These are phyloP conservation scores for Lethocerus indicus DNA, from an alignment of 1,140 invertebrate species.

Conservation along the genomic window DNA sequence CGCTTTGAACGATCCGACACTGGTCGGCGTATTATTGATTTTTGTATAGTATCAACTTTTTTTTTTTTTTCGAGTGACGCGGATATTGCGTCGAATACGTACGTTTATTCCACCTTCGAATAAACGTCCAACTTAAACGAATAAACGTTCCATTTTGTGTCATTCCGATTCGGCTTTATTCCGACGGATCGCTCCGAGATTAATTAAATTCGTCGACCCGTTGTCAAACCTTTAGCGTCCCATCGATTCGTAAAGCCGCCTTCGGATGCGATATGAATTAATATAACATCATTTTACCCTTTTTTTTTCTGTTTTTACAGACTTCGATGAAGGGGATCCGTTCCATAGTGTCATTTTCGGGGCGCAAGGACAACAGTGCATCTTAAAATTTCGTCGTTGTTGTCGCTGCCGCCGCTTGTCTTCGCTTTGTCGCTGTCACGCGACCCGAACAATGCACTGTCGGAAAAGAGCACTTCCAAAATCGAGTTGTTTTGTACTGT, in stretches of 20 bases:
- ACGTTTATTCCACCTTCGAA: background rate
- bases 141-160: background rate
- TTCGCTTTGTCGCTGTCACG: too few relatives aligned
- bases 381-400: too few relatives aligned
- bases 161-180: background rate
- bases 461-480: too few relatives aligned
- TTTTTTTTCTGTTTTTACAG: constrained; percentile 29
- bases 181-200: background rate
- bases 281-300: background rate
- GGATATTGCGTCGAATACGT: background rate
- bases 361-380: constrained; percentile 14
- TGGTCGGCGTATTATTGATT: constrained; percentile 1
- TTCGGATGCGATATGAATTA: background rate
- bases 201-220: background rate
- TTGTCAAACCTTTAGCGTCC: background rate
- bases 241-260: background rate
- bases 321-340: constrained; percentile 74
- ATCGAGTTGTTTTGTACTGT: too few relatives aligned
- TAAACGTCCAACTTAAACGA: background rate
- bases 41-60: background rate
- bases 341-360: constrained; percentile 66
- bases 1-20: constrained; percentile 1
- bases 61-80: background rate
- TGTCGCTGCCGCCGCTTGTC: too few relatives aligned
- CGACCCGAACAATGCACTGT: too few relatives aligned